phyloP scores from a whole-genome alignment of 1,140 invertebrate genomes.

The Microplitis demolitor region DNA sequence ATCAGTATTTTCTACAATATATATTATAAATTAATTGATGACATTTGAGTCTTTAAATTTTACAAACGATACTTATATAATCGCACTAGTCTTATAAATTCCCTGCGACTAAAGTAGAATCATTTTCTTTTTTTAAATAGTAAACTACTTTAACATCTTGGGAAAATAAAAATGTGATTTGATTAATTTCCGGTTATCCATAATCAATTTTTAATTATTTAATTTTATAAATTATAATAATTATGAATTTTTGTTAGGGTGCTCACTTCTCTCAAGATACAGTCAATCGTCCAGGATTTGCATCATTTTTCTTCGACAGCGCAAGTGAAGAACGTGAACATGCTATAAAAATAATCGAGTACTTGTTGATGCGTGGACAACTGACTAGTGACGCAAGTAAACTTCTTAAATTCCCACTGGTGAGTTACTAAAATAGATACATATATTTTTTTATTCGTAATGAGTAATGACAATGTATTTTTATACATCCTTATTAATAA shows the following conservation, averaged over 20 bases:
- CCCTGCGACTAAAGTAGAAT: too few relatives aligned
- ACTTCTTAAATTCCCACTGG: slow-evolving; percentile 67
- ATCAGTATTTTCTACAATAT: too few relatives aligned
- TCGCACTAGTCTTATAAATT: too few relatives aligned
- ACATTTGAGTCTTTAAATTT: too few relatives aligned
- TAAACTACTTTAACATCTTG: too few relatives aligned
- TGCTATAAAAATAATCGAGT: slow-evolving; percentile 88
- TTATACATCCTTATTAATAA: neutral
- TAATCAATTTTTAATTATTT: neutral
- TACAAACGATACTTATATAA: too few relatives aligned
- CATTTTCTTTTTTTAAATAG: too few relatives aligned
- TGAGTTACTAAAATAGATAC: slow-evolving; percentile 52
- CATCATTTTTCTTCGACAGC: slow-evolving; percentile 84
- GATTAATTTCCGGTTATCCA: too few relatives aligned
- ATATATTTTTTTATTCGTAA: neutral
- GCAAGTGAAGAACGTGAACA: slow-evolving; percentile 89
- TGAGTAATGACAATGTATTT: neutral
- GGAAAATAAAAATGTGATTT: too few relatives aligned
- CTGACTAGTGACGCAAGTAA: slow-evolving; percentile 69
- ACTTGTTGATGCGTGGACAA: slow-evolving; percentile 86
- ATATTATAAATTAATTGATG: too few relatives aligned
- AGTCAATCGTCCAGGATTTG: slow-evolving; percentile 84
- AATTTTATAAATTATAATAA: neutral
- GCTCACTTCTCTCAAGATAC: slow-evolving; percentile 82
- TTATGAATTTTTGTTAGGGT: slow-evolving; percentile 58